Conservation (phyloP, 2,113 vertebrate species). For the Myrmophylax atrothorax region DNA sequence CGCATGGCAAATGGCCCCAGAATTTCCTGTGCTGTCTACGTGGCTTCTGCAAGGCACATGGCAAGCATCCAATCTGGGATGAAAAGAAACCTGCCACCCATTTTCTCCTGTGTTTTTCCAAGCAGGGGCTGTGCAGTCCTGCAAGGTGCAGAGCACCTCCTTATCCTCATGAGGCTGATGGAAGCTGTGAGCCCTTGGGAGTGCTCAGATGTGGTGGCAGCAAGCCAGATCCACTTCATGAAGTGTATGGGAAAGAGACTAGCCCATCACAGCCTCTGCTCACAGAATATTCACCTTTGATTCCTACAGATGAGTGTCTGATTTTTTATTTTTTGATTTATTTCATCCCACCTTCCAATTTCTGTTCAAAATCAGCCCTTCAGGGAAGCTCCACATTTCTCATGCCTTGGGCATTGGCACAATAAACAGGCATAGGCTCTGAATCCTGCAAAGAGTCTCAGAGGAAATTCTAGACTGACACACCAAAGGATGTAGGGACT, state of each 20-base stretch:
- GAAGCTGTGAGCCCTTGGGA: background rate
- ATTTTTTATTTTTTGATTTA: background rate
- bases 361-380: background rate
- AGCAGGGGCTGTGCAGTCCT: background rate
- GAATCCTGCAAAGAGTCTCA: background rate
- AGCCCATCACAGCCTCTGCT: background rate
- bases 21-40: accelerated
- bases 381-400: background rate
- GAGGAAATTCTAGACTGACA: background rate
- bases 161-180: background rate
- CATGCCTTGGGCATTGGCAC: background rate
- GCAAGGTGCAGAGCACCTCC: accelerated
- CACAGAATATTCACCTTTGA: background rate
- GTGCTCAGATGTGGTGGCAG: background rate
- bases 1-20: background rate
- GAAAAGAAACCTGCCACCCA: background rate
- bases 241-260: background rate
- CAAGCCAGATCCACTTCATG: background rate
- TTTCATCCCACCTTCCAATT: background rate
- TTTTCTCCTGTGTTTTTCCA: background rate
- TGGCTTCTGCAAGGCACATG: background rate
- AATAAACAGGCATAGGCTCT: background rate
- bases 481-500: background rate
- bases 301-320: background rate
- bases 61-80: background rate